phyloP scores from a whole-genome alignment of 2,113 vertebrate genomes.

The Lonchura striata region DNA sequence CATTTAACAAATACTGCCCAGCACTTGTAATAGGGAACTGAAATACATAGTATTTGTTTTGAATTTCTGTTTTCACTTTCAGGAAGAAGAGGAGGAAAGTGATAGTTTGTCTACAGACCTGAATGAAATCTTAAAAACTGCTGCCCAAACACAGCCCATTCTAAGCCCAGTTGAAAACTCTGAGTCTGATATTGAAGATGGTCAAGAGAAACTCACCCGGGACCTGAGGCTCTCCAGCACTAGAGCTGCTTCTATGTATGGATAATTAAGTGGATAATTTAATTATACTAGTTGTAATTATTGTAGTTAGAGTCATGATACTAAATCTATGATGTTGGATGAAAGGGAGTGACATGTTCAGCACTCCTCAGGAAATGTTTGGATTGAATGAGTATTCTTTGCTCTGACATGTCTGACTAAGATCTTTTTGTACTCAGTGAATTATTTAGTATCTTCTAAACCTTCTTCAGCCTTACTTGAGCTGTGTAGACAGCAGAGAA shows the following conservation, averaged over 20 bases:
- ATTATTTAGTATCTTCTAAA: background rate
- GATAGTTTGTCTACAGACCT: conserved; percentile 79
- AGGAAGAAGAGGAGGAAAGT: conserved; percentile 84
- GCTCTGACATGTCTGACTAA: background rate
- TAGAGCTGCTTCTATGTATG: conserved; percentile 91
- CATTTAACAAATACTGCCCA: background rate
- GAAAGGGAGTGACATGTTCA: background rate
- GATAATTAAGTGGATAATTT: background rate
- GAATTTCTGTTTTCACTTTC: background rate
- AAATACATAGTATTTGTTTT: background rate
- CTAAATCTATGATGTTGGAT: background rate
- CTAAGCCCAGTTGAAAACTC: conserved; percentile 75
- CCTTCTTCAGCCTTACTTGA: background rate
- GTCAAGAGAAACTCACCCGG: conserved; percentile 85
- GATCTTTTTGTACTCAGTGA: background rate
- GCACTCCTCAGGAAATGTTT: background rate
- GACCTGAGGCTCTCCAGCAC: conserved; percentile 92
- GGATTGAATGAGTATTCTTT: background rate
- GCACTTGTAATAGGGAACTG: background rate
- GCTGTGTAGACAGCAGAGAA: background rate
- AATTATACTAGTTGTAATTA: background rate
- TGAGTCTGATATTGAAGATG: conserved; percentile 81
- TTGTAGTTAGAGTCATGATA: background rate
- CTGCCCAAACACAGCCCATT: conserved; percentile 66
- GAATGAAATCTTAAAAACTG: conserved; percentile 82